A percentile compares a stretch with the other conserved stretches of the same genome.
Conservation (phyloP, 2,797 vertebrate genomes). For the Clamator glandarius region DNA sequence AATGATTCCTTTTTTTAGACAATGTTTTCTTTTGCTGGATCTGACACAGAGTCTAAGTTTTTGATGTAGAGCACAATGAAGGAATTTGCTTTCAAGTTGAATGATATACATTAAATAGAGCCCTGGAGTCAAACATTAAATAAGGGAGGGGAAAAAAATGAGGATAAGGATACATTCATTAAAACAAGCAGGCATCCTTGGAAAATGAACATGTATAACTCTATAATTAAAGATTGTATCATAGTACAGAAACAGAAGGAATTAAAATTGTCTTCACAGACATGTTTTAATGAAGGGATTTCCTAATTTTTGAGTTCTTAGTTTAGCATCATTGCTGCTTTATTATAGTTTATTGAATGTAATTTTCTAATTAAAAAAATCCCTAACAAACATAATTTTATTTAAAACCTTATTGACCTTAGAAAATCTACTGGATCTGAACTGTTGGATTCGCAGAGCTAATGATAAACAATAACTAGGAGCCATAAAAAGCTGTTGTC, state of each 20-base stretch:
- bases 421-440: neutral
- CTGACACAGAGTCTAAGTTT: neutral
- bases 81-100: conserved; percentile 6
- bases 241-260: neutral
- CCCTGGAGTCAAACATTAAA: conserved; percentile 6
- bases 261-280: neutral
- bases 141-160: neutral
- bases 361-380: conserved; percentile 27
- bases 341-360: neutral
- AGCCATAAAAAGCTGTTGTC: neutral
- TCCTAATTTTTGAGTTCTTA: neutral
- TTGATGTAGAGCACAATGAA: neutral
- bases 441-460: neutral
- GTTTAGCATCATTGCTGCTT: neutral
- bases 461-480: neutral
- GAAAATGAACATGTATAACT: neutral
- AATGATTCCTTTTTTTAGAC: neutral
- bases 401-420: neutral
- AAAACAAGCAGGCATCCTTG: neutral
- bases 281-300: neutral
- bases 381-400: neutral
- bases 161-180: conserved; percentile 5
- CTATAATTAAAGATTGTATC: conserved; percentile 55
- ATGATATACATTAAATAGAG: neutral
- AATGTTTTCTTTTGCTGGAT: neutral